A percentile compares a stretch with the other conserved stretches of the same genome.
phyloP scores from a whole-genome alignment of 2,113 vertebrate genomes.

The Phylloscopus whistleri region DNA sequence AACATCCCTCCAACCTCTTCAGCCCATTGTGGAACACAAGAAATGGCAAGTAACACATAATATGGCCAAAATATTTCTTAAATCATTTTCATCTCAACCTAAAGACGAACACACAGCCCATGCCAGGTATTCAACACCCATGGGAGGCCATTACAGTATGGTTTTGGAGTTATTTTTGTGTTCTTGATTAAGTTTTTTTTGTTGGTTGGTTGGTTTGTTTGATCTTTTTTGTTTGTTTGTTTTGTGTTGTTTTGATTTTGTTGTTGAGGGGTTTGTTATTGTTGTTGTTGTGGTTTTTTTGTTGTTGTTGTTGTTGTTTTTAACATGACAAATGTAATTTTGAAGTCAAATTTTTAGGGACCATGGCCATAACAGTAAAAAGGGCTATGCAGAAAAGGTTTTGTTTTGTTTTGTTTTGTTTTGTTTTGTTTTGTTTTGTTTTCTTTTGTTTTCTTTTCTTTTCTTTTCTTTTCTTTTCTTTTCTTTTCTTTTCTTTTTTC shows the following conservation, averaged over 20 bases:
- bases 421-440: background rate
- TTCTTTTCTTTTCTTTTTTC: too few species aligned
- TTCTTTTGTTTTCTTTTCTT: too few species aligned
- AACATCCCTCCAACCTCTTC: background rate
- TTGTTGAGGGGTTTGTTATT: background rate
- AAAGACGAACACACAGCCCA: background rate
- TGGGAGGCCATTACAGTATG: background rate
- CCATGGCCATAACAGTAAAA: fast-evolving
- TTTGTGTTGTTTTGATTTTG: background rate
- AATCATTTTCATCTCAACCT: background rate
- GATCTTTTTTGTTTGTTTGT: background rate
- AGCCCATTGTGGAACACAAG: background rate
- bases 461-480: too few species aligned
- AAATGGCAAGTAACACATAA: background rate
- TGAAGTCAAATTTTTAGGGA: background rate
- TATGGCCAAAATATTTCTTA: fast-evolving
- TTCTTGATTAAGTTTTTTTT: fast-evolving
- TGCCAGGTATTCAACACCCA: fast-evolving
- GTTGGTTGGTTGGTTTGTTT: background rate
- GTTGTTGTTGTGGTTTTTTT: too few species aligned
- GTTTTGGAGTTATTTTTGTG: fast-evolving
- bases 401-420: background rate
- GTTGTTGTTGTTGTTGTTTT: background rate
- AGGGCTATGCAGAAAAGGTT: fast-evolving
- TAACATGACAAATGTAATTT: background rate